Conservation (phyloP, 2,113 vertebrate genomes). For the Marmota monax region DNA sequence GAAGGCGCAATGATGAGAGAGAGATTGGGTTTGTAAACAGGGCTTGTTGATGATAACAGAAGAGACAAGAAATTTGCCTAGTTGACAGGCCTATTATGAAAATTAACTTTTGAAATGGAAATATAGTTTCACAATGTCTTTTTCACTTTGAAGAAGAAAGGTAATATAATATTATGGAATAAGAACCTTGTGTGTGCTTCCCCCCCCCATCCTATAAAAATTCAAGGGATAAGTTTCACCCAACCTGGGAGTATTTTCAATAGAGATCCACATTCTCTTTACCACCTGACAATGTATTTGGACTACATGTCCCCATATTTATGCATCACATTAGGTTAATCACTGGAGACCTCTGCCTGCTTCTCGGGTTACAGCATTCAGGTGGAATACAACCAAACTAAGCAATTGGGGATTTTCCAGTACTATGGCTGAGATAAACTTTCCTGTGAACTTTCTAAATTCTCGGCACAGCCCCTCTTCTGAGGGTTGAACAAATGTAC, state of each 20-base stretch:
- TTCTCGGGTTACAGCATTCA: background rate
- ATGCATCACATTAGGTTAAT: background rate
- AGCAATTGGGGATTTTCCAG: background rate
- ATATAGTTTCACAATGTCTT: background rate
- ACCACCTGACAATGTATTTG: background rate
- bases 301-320: background rate
- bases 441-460: background rate
- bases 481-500: background rate
- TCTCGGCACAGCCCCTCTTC: background rate
- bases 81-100: background rate
- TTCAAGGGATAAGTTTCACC: background rate
- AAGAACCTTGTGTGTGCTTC: background rate
- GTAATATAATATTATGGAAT: background rate
- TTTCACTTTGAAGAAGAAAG: background rate
- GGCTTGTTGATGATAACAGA: background rate
- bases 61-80: background rate
- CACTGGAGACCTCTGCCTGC: background rate
- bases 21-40: background rate
- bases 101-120: constrained; percentile 17
- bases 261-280: background rate
- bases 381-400: background rate
- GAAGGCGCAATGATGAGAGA: background rate
- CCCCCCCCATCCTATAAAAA: background rate
- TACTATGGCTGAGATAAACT: background rate
- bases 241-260: background rate